Evolutionary conservation across 37 sponge, comb jelly and placozoan genomes (phyloP), one percentile per base, ranked within the genome.

Genomic region (Cliona cf. orientalis): DNA sequence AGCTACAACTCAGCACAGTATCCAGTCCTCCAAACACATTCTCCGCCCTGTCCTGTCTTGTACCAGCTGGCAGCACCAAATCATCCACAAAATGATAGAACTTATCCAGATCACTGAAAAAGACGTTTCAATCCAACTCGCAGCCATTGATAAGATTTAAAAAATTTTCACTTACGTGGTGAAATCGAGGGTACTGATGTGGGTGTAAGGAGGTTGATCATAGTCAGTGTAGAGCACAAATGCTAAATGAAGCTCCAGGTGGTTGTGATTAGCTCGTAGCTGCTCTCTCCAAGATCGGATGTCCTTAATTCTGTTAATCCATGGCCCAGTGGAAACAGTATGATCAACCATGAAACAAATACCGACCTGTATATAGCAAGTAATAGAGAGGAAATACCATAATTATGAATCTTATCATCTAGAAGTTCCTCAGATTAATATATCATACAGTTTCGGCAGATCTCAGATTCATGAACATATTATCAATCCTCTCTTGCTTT

Each of bases 171-270:
- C 42, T 26, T 43, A 82, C 89, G 55, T 58, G 22, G 89, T 82
- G 39, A 82, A 88, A 42, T 87, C 60, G 6, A 87, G 26, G 42
- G 42, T 68, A 26, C 68, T 80, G 38, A 69, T 80, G 4, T 76
- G 41, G 14, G 68, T 80, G 34, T 19, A 29, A n/a, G 41, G 69
- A 35, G 81, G 75, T 42, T 74, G 75, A 79, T 87, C 88, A 80
- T 75, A 87, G 79, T 88, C 89, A 19, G 83, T 82, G 66, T 88
- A 88, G n/a, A 83, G 46, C 31, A 88, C 89, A 78, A 88, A 88
- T 26, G 89, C 74, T 62, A 82, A 69, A 22, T 65, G 75, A 0
- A 87, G 32, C 60, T 87, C 82, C 75, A 78, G 77, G 39, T 74
- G 56, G 23, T 74, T 43, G 56, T 76, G 81, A 29, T 75, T 40